phyloP scores from a whole-genome alignment of 2,888 invertebrate genomes.

The Apodemia mormo region DNA sequence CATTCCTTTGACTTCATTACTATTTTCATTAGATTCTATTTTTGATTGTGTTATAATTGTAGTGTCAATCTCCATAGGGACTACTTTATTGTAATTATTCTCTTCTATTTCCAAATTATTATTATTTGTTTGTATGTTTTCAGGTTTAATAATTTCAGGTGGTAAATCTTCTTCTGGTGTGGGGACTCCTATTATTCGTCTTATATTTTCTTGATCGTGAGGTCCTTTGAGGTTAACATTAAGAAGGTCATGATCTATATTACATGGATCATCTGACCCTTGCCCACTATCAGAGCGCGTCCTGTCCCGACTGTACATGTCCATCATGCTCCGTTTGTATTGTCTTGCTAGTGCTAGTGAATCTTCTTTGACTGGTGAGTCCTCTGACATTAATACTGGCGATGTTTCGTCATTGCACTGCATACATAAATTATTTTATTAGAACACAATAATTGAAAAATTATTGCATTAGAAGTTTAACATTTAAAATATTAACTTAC shows the following conservation, averaged over 20 bases:
- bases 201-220: conserved; percentile 66
- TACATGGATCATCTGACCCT: conserved; percentile 71
- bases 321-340: conserved; percentile 70
- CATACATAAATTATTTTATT: conserved; percentile 29
- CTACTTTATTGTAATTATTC: conserved; percentile 63
- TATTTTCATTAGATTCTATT: conserved; percentile 58
- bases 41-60: conserved; percentile 64
- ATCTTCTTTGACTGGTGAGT: conserved; percentile 72
- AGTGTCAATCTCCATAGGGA: conserved; percentile 74
- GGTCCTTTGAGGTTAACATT: conserved; percentile 65
- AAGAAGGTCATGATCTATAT: conserved; percentile 63
- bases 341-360: conserved; percentile 52
- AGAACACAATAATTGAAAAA: background rate
- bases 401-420: conserved; percentile 72
- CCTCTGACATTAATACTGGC: conserved; percentile 69
- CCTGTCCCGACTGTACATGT: conserved; percentile 66
- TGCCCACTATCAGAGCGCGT: conserved; percentile 74
- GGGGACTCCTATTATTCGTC: conserved; percentile 72
- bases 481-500: conserved; percentile 53
- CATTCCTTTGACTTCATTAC: conserved; percentile 53
- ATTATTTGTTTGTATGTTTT: conserved; percentile 60
- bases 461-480: background rate
- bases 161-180: conserved; percentile 65
- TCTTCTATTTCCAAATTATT: conserved; percentile 66
- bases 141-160: conserved; percentile 54